A percentile compares a stretch with the other conserved stretches of the same genome.
Evolutionary conservation across 1,140 invertebrate species (phyloP).

Genomic region (Pseudomyrmex concolor): DNA sequence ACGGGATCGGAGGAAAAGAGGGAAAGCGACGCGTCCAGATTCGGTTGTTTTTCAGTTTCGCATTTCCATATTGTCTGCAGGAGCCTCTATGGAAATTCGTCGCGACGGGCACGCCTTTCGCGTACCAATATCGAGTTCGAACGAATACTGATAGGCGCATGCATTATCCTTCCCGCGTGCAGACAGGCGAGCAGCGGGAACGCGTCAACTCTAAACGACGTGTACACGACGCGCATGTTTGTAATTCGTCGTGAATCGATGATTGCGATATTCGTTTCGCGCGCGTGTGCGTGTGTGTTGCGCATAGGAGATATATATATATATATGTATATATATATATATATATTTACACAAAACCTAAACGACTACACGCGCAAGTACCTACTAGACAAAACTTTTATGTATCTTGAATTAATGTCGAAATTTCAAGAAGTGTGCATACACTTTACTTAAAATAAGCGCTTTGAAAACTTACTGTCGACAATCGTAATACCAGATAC

Average conservation of each 20-base stretch:
- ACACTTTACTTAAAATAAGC: background rate
- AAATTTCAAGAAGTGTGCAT: background rate
- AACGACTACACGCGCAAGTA: no score
- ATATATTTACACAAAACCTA: no score
- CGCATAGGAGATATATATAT: no score
- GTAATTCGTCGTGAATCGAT: slow-evolving; percentile 17
- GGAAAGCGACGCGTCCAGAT: slow-evolving; percentile 62
- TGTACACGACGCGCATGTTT: slow-evolving; percentile 27
- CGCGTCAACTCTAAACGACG: slow-evolving; percentile 43
- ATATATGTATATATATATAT: no score
- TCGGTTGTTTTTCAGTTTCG: slow-evolving; percentile 77
- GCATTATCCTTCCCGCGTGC: slow-evolving; percentile 74
- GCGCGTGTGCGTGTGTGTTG: no score
- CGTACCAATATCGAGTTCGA: slow-evolving; percentile 78
- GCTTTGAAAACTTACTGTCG: background rate
- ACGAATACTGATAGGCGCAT: slow-evolving; percentile 79
- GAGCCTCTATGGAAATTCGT: slow-evolving; percentile 78
- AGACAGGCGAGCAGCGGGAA: slow-evolving; percentile 59
- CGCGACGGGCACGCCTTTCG: slow-evolving; percentile 72
- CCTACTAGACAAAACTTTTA: background rate
- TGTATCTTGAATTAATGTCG: background rate
- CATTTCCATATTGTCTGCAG: slow-evolving; percentile 80
- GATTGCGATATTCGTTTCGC: background rate
- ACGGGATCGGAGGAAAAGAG: slow-evolving; percentile 37
- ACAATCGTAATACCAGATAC: background rate